Evolutionary conservation across 1,140 invertebrate species (phyloP), one percentile per base, ranked within the genome.

Genomic region (Danaus plexippus): DNA sequence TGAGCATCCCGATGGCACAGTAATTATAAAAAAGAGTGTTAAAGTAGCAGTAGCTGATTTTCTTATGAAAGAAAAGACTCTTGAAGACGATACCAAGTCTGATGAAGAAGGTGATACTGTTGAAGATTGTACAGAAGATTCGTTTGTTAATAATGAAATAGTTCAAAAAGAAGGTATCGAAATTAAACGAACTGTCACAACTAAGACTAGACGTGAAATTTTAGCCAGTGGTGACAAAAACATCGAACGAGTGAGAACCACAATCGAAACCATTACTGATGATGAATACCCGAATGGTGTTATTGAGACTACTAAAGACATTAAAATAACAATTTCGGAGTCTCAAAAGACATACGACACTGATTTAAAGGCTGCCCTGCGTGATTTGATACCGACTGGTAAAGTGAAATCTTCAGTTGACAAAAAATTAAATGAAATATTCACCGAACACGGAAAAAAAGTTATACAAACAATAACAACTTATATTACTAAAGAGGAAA

Each of bases 291-390:
- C 86, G 7, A 82, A 87, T 71, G 84, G 87, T 13, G 80, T 85
- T 3, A 77, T 84, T 45, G 87, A 88, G 76, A 88, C 87, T 9
- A 87, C 86, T 1, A 88, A 87, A 75, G 87, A 88, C 55, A 83
- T 88, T 9, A 88, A 88, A 74, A 87, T 88, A 44, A 88, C 87
- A 9, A 79, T 88, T 56, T 88, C 87, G 2, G 87, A 88, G 69
- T 85, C 75, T 59, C 87, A 88, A 66, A 86, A 83, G 61, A 87
- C 83, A 40, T 86, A 84, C 15, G 76, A 84, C 52, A 83, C 72
- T 77, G 75, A 86, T 59, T 67, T 88, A 54, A 77, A 87, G 64
- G 80, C 82, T 22, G 80, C 85, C 13, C 62, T 88, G 48, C 66
- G 74, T 65, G 77, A 78, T 43, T 66, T 88, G 12, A 67, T 61